These are phyloP conservation scores for Mermis nigrescens DNA, from an alignment of 2,888 invertebrate genomes.

Conservation along the genomic window DNA sequence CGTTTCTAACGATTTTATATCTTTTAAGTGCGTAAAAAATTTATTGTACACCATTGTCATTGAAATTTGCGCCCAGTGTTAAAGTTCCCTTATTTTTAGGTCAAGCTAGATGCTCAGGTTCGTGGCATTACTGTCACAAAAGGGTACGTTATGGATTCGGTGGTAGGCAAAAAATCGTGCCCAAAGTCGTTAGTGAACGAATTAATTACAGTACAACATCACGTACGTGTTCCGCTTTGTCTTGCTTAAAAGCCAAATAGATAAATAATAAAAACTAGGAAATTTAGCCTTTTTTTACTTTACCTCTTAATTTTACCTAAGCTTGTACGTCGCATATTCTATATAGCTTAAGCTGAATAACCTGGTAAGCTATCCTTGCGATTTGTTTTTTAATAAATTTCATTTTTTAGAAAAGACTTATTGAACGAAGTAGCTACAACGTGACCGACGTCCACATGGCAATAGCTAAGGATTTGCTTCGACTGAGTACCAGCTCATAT, in stretches of 20 bases:
- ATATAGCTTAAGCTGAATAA: no score
- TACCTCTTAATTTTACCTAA: no score
- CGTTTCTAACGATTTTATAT: no score
- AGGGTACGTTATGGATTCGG: constrained; percentile 16
- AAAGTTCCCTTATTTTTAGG: constrained; percentile 7
- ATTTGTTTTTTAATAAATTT: no score
- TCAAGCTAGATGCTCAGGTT: constrained; percentile 10
- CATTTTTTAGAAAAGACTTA: constrained; percentile 33
- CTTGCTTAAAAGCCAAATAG: neutral
- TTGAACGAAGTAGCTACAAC: constrained; percentile 28
- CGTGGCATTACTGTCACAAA: constrained; percentile 13
- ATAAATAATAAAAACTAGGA: no score
- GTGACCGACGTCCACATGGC: constrained; percentile 45
- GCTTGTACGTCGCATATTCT: no score
- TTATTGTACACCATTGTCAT: neutral
- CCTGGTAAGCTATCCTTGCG: no score
- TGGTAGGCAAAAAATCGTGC: constrained; percentile 16
- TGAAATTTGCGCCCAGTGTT: neutral
- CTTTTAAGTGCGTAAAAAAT: neutral
- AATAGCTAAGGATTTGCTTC: constrained; percentile 45
- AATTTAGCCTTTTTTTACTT: no score
- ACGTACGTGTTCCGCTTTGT: constrained; percentile 10
- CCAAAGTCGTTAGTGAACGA: constrained; percentile 17
- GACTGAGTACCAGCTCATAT: constrained; percentile 48
- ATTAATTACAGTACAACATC: constrained; percentile 18